Percentiles rank a stretch among this genome's conserved stretches.
These are phyloP conservation scores for Schlechtendalia chinensis DNA, from an alignment of 1,140 invertebrate species.

Conservation along the genomic window DNA sequence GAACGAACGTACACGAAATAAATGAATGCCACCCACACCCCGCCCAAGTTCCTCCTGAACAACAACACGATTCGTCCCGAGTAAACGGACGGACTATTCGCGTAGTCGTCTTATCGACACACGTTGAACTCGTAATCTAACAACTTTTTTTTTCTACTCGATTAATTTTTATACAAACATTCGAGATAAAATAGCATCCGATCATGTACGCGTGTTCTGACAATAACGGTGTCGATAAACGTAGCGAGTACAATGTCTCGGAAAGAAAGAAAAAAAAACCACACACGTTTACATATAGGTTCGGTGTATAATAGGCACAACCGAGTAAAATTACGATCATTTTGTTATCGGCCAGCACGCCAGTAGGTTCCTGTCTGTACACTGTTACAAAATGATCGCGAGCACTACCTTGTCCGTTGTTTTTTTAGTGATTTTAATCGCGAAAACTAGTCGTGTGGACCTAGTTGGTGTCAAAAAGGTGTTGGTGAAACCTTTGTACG, in stretches of 20 bases:
- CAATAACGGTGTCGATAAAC: background rate
- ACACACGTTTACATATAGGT: too few relatives aligned
- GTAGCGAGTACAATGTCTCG: constrained; percentile 6
- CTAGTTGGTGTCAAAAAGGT: background rate
- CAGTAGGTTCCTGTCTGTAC: too few relatives aligned
- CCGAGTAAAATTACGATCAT: background rate
- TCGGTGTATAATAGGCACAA: background rate
- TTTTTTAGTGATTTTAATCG: background rate
- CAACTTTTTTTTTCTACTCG: background rate
- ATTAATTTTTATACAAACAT: background rate
- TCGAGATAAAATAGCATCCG: constrained; percentile 15
- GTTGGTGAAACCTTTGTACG: background rate
- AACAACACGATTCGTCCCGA: background rate
- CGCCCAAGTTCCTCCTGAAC: too few relatives aligned
- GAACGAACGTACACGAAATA: too few relatives aligned
- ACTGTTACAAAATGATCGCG: background rate
- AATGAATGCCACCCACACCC: too few relatives aligned
- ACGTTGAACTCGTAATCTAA: background rate
- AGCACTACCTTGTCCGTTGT: background rate
- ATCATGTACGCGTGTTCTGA: background rate
- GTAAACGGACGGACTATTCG: background rate
- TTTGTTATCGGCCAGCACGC: background rate
- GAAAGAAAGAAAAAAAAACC: too few relatives aligned
- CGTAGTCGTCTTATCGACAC: background rate
- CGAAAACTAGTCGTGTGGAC: background rate